phyloP scores from a whole-genome alignment of 2,888 invertebrate species.

The Agonum fuliginosum region DNA sequence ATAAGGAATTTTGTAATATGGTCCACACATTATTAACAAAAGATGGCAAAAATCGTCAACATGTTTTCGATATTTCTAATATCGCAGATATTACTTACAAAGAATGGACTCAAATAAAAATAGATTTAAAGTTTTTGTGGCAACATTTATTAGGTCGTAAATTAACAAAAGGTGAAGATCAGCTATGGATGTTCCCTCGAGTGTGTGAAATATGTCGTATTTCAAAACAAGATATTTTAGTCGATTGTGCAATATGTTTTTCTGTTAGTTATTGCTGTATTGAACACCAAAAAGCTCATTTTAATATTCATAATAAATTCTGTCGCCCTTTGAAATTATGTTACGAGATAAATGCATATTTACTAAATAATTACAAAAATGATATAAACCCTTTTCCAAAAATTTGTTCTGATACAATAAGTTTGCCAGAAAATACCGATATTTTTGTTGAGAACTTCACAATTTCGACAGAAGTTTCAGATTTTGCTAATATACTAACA shows the following conservation, averaged over 20 bases:
- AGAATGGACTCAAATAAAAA: slow-evolving; percentile 61
- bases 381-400: slow-evolving; percentile 7
- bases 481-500: slow-evolving; percentile 30
- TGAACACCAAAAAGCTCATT: slow-evolving; percentile 58
- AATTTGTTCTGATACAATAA: slow-evolving; percentile 1
- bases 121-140: slow-evolving; percentile 62
- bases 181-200: slow-evolving; percentile 68
- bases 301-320: slow-evolving; percentile 7
- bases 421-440: slow-evolving; percentile 38
- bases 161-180: slow-evolving; percentile 64
- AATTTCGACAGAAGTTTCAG: neutral
- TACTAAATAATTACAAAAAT: slow-evolving; percentile 38
- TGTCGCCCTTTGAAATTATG: slow-evolving; percentile 30
- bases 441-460: slow-evolving; percentile 34
- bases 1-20: slow-evolving; percentile 62
- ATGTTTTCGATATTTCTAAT: slow-evolving; percentile 39
- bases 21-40: slow-evolving; percentile 32
- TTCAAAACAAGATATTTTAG: slow-evolving; percentile 59
- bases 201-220: slow-evolving; percentile 65
- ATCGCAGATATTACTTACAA: slow-evolving; percentile 30
- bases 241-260: slow-evolving; percentile 60
- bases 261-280: slow-evolving; percentile 60
- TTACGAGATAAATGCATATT: slow-evolving; percentile 48
- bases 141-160: slow-evolving; percentile 63
- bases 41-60: slow-evolving; percentile 44